These are phyloP conservation scores for Synergus gifuensis DNA, from an alignment of 2,888 invertebrate species.

Conservation along the genomic window DNA sequence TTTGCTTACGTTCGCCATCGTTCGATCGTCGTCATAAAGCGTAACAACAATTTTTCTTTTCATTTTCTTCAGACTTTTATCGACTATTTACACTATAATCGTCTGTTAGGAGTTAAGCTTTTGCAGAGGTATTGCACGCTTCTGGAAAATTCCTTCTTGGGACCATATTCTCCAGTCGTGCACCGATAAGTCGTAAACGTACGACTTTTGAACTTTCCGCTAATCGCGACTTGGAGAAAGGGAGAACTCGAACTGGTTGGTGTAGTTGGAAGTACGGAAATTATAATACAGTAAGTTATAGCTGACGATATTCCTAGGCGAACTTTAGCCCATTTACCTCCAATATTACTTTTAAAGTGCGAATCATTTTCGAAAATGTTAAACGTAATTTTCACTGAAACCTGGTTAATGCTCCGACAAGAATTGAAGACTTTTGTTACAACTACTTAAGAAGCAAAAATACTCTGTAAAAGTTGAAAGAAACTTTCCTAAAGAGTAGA, in stretches of 20 bases:
- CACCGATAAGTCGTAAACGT: conserved; percentile 36
- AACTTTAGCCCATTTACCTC: conserved; percentile 27
- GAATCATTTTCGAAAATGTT: conserved; percentile 36
- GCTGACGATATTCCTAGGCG: conserved; percentile 12
- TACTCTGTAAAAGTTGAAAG: not conserved
- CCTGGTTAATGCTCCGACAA: not conserved
- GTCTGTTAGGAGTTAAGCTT: not conserved
- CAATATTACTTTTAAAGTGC: conserved; percentile 32
- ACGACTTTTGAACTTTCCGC: conserved; percentile 41
- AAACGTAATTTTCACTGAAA: conserved; percentile 17
- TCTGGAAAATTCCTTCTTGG: conserved; percentile 24
- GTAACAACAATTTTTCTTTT: conserved; percentile 5
- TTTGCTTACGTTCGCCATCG: not conserved
- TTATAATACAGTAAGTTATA: conserved; percentile 41
- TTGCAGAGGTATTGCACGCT: not conserved
- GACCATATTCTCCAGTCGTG: conserved; percentile 39
- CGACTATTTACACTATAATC: conserved; percentile 16
- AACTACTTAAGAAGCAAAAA: not conserved
- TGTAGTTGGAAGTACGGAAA: conserved; percentile 35
- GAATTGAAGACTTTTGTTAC: conserved; percentile 1
- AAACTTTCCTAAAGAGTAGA: not conserved
- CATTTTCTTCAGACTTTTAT: not conserved
- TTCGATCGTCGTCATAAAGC: not conserved
- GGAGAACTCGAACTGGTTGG: conserved; percentile 3
- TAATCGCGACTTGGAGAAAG: conserved; percentile 37